Evolutionary conservation across 2,888 invertebrate species (phyloP), one percentile per base, ranked within the genome.

Genomic region (Pristionchus maxplancki): DNA sequence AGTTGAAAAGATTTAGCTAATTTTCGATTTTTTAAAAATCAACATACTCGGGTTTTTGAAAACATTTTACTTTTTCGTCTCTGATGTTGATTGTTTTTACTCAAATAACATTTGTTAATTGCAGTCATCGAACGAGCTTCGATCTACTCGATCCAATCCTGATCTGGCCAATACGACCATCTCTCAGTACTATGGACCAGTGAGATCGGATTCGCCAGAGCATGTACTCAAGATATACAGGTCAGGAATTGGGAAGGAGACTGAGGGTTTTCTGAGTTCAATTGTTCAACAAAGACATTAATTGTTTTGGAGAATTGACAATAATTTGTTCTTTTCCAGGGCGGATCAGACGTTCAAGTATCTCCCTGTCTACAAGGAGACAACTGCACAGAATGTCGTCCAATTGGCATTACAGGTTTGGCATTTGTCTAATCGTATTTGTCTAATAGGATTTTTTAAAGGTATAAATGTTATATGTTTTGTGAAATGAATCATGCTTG

Each of bases 311-410:
- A n/a, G n/a, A 24, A 17, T 58, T 17, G n/a, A 17, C 20, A 58
- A 58, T 58, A 17, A 83, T 6, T 4, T 83, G 24, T 11, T 71
- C 34, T 78, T 74, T 78, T 89, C 28, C 86, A 97, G 97, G 96
- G 97, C 90, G 93, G 99, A 99, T 95, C 99, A 99, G 96, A 97
- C 97, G 67, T 99, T 97, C 96, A 98, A 99, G 96, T 99, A 98
- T 96, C 96, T 99, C 91, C 96, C 98, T 90, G 97, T 99, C 89
- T 97, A 98, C 95, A 98, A 98, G 96, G 96, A 96, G 93, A 96
- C 96, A 8, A 96, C 96, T 40, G 96, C 96, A 0, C 95, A 96
- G 91, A 96, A 96, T 94, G 98, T 99, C 88, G 98, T 99, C 1
- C 98, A 99, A 97, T 96, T 99, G 93, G 97, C 99, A 0, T 96